Evolutionary conservation across 2,888 invertebrate genomes (phyloP).

Genomic region (Thymelicus acteon): DNA sequence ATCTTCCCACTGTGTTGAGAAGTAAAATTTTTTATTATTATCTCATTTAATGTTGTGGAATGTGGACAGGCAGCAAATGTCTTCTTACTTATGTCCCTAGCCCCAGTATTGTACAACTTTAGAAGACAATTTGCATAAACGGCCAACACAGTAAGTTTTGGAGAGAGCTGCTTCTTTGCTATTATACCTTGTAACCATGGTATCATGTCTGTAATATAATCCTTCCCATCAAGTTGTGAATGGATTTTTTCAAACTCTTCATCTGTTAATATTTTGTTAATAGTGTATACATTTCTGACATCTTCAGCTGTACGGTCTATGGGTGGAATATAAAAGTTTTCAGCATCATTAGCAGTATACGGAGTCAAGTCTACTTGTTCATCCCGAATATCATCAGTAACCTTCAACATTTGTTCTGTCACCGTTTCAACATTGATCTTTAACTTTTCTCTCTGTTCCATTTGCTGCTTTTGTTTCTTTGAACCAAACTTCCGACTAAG

Average conservation of each 20-base stretch:
- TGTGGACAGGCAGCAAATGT: constrained; percentile 54
- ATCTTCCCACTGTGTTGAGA: constrained; percentile 52
- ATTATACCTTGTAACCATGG: constrained; percentile 56
- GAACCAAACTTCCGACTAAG: constrained; percentile 87
- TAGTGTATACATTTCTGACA: constrained; percentile 75
- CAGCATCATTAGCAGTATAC: constrained; percentile 62
- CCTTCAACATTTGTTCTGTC: constrained; percentile 83
- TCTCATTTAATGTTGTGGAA: constrained; percentile 65
- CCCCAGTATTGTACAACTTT: constrained; percentile 50
- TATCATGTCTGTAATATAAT: constrained; percentile 53
- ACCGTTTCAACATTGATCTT: constrained; percentile 84
- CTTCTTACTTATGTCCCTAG: constrained; percentile 60
- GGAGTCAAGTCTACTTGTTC: constrained; percentile 62
- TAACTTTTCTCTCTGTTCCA: constrained; percentile 86
- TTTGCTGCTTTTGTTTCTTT: constrained; percentile 83
- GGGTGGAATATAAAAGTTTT: constrained; percentile 77
- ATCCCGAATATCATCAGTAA: constrained; percentile 61
- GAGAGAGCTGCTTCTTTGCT: constrained; percentile 46
- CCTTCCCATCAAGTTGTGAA: constrained; percentile 59
- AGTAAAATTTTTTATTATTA: constrained; percentile 62
- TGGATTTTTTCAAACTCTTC: constrained; percentile 67
- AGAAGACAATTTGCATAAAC: constrained; percentile 64
- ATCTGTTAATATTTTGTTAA: constrained; percentile 70
- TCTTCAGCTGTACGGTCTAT: constrained; percentile 77
- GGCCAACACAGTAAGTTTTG: constrained; percentile 55